Evolutionary conservation across 1,140 invertebrate species (phyloP), one percentile per base, ranked within the genome.

Genomic region (Diprion similis): DNA sequence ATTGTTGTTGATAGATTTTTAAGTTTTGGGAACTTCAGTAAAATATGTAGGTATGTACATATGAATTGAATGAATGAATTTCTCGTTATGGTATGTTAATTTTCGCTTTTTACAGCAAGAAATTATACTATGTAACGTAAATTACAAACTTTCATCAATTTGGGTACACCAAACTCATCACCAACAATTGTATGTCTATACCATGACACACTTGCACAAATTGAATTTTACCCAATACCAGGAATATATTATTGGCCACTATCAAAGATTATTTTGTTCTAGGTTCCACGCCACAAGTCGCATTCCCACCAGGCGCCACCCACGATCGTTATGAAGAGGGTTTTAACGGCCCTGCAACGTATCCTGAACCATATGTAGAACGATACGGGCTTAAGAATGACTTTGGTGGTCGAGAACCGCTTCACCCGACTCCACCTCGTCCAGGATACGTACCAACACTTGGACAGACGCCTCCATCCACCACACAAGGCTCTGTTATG

Each of bases 401-500:
- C 13, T 89, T 89, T 69, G 82, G 83, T 65, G 86, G 86, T 48
- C 85, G 88, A 46, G 87, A 89, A 68, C 87, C 87, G 7, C 77
- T 89, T 18, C 88, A 89, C 78, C 88, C 88, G 46, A 87, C 88
- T 59, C 87, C 88, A 66, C 85, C 87, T 67, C 83, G 85, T 74
- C 84, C 84, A 19, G 88, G 85, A 71, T 89, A 88, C 77, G 88
- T 87, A 70, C 83, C 86, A 72, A 84, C 87, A 75, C 79, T 89
- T 73, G 84, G 86, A 72, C 88, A 88, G 70, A 83, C 83, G n/a
- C 87, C 85, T 51, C 82, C 85, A 37, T 82, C 86, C 8, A 86
- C 83, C 70, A 84, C 83, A 80, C 94, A 95, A 80, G 95, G 96
- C 18, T 93, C 95, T 67, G 97, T 99, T 66, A 93, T 99, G 89